Percentiles rank a stretch among this genome's conserved stretches.
Conservation (phyloP, 1,140 invertebrate species). For the Drosophila takahashii region DNA sequence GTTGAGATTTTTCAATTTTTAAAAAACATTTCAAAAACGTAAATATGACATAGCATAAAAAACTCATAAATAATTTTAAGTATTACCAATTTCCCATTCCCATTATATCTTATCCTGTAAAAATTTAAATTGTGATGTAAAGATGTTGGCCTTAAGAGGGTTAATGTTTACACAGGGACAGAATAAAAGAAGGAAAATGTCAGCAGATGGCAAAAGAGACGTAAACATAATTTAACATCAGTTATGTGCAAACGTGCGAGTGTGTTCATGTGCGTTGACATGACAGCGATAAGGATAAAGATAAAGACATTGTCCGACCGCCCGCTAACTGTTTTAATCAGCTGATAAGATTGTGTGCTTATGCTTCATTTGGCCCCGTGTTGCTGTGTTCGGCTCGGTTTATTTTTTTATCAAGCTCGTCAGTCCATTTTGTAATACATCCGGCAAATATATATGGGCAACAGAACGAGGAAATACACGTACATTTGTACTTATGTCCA, state of each 20-base stretch:
- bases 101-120: not conserved
- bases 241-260: constrained; percentile 29
- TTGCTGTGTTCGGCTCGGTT: constrained; percentile 9
- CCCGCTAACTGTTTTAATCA: constrained; percentile 50
- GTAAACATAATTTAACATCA: constrained; percentile 45
- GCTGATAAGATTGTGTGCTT: constrained; percentile 66
- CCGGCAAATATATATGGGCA: constrained; percentile 17
- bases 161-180: constrained; percentile 14
- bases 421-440: constrained; percentile 41
- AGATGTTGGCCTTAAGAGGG: not conserved
- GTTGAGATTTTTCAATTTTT: not conserved
- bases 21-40: too few species aligned
- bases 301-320: constrained; percentile 58
- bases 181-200: constrained; percentile 22
- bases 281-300: constrained; percentile 36
- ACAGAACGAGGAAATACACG: constrained; percentile 17
- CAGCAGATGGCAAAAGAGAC: constrained; percentile 43
- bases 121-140: not conserved
- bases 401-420: constrained; percentile 34
- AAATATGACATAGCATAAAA: too few species aligned
- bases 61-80: not conserved
- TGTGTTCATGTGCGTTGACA: constrained; percentile 52
- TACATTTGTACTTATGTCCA: not conserved
- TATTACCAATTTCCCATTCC: not conserved
- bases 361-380: constrained; percentile 18